A percentile compares a stretch with the other conserved stretches of the same genome.
These are phyloP conservation scores for Phacellophora camtschatica DNA, from an alignment of 30 jellyfish, hydroid and myxozoan genomes.

Conservation along the genomic window DNA sequence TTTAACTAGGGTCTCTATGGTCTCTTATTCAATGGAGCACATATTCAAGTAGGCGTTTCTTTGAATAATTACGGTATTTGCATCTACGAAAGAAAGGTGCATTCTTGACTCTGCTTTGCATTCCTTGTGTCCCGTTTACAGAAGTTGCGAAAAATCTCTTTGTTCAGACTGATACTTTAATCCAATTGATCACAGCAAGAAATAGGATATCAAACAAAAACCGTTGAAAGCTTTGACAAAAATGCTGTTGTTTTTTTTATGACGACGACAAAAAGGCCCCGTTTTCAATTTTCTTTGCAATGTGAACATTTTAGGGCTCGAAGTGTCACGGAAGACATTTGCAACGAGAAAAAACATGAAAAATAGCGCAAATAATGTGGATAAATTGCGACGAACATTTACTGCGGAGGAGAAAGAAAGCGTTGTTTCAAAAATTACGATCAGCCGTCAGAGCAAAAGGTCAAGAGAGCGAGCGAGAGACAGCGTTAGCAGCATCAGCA, in stretches of 20 bases:
- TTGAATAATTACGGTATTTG: too few relatives aligned
- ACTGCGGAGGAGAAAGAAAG: neutral
- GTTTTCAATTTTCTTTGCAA: too few relatives aligned
- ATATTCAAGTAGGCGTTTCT: too few relatives aligned
- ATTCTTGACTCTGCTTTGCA: too few relatives aligned
- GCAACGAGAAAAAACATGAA: neutral
- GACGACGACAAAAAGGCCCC: neutral
- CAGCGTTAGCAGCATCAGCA: neutral
- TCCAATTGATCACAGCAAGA: slow-evolving; percentile 3
- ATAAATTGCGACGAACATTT: slow-evolving; percentile 24
- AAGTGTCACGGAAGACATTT: too few relatives aligned
- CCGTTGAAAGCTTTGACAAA: slow-evolving; percentile 5
- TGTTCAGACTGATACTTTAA: neutral
- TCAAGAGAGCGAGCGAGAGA: neutral
- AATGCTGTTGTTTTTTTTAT: neutral
- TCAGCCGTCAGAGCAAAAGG: neutral
- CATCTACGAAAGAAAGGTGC: too few relatives aligned
- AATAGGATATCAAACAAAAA: neutral
- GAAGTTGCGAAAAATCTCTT: neutral
- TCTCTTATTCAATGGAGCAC: too few relatives aligned
- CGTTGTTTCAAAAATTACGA: slow-evolving; percentile 8
- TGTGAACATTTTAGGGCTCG: too few relatives aligned
- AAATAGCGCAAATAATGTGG: slow-evolving; percentile 6
- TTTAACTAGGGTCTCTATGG: too few relatives aligned
- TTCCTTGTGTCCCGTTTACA: too few relatives aligned